Percentiles rank a stretch among this genome's conserved stretches.
Conservation (phyloP, 2,888 invertebrate species). For the Cryptops parisi region DNA sequence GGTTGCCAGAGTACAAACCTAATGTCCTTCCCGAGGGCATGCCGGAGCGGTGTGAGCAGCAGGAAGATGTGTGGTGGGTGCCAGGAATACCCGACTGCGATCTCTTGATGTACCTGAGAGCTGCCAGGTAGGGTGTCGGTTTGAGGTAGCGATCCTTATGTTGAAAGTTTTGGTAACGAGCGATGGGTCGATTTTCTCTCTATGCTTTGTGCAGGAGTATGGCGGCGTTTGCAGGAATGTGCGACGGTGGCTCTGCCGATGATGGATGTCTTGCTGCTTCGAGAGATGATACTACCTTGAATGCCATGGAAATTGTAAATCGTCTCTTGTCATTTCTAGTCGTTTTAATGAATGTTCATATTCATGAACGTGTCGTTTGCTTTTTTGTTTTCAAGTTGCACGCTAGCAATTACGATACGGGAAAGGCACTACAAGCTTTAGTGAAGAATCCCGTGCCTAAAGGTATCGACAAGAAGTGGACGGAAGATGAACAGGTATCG, state of each 20-base stretch:
- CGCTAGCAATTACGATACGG: slow-evolving; percentile 91
- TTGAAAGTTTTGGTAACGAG: too few relatives aligned
- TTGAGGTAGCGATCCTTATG: too few relatives aligned
- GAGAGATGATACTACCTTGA: slow-evolving; percentile 92
- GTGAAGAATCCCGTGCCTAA: slow-evolving; percentile 95
- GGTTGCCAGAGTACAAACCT: slow-evolving; percentile 43
- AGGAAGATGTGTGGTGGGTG: slow-evolving; percentile 87
- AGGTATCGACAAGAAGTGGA: slow-evolving; percentile 96
- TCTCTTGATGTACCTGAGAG: slow-evolving; percentile 91
- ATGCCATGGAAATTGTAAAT: slow-evolving; percentile 78
- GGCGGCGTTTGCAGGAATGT: slow-evolving; percentile 98
- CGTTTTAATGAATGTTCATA: background rate
- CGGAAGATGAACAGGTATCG: slow-evolving; percentile 82
- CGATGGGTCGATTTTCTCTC: background rate
- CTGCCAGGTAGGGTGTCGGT: slow-evolving; percentile 64
- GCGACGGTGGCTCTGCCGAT: slow-evolving; percentile 93
- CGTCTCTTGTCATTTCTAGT: too few relatives aligned
- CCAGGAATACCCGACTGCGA: slow-evolving; percentile 91
- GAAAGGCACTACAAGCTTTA: slow-evolving; percentile 85
- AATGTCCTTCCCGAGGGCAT: slow-evolving; percentile 29
- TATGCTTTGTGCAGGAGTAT: slow-evolving; percentile 51
- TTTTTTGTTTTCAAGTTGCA: slow-evolving; percentile 49
- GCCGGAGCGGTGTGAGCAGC: slow-evolving; percentile 40
- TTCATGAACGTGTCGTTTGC: background rate
- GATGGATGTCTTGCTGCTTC: slow-evolving; percentile 95